Evolutionary conservation across 2,888 invertebrate genomes (phyloP).

Genomic region (Caenorhabditis macrosperma): DNA sequence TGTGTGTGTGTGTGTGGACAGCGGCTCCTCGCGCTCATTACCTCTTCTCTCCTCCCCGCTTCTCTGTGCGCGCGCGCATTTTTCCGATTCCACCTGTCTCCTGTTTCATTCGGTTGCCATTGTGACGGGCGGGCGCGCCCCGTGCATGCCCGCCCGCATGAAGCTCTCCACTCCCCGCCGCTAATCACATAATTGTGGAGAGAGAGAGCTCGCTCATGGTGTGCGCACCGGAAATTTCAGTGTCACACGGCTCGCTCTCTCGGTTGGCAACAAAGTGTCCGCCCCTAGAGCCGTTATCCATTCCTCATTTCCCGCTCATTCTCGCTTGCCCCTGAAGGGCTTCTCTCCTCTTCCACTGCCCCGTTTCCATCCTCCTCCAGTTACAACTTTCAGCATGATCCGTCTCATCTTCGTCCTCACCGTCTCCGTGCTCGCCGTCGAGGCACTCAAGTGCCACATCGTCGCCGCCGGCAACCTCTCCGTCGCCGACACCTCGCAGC

Average conservation of each 20-base stretch:
- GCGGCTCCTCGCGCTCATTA: conserved; percentile 18
- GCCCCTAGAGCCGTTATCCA: conserved; percentile 20
- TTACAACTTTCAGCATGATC: conserved; percentile 18
- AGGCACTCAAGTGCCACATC: conserved; percentile 46
- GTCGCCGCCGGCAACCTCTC: conserved; percentile 52
- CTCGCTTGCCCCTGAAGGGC: conserved; percentile 7
- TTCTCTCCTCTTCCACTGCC: neutral
- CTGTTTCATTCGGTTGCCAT: conserved; percentile 51
- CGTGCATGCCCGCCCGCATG: neutral
- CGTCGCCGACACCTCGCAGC: conserved; percentile 34
- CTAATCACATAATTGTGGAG: conserved; percentile 43
- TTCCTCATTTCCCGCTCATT: neutral
- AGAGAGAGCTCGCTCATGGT: neutral
- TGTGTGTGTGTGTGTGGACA: neutral
- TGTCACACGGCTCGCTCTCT: conserved; percentile 28
- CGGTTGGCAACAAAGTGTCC: conserved; percentile 36
- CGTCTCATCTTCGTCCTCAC: conserved; percentile 20
- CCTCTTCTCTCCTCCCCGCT: conserved; percentile 12
- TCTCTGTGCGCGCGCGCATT: conserved; percentile 1
- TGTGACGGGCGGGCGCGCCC: conserved; percentile 28
- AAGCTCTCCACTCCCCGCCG: no score
- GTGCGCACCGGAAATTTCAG: conserved; percentile 43
- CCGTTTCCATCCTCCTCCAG: neutral
- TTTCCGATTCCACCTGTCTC: conserved; percentile 34
- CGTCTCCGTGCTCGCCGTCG: conserved; percentile 10